A percentile compares a stretch with the other conserved stretches of the same genome.
These are phyloP conservation scores for Tuberolachnus salignus DNA, from an alignment of 2,888 invertebrate species.

Conservation along the genomic window DNA sequence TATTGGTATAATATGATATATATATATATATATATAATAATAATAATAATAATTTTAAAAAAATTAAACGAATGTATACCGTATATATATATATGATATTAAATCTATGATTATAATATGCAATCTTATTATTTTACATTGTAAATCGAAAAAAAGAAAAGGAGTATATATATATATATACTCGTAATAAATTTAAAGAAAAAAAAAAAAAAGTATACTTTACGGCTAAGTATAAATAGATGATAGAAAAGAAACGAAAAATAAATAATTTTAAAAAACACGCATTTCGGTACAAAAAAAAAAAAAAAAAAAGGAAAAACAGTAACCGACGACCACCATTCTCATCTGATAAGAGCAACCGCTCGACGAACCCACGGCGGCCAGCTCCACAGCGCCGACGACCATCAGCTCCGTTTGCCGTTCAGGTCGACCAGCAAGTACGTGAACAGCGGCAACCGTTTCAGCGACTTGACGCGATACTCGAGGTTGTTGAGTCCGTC, in stretches of 20 bases:
- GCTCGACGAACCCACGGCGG: constrained; percentile 18
- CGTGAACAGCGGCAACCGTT: constrained; percentile 78
- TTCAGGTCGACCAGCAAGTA: constrained; percentile 80
- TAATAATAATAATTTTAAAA: neutral
- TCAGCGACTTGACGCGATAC: constrained; percentile 74
- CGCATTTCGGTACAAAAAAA: too few relatives aligned
- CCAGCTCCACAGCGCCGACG: constrained; percentile 61
- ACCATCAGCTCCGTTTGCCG: constrained; percentile 73
- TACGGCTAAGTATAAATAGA: too few relatives aligned
- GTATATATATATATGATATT: neutral
- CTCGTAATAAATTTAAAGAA: neutral
- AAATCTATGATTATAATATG: neutral
- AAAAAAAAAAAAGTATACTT: neutral
- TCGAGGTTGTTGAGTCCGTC: constrained; percentile 87
- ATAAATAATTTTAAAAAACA: too few relatives aligned
- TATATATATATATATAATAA: too few relatives aligned
- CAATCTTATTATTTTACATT: constrained; percentile 4
- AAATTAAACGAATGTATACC: neutral
- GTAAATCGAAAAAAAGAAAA: constrained; percentile 29
- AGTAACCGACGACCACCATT: neutral
- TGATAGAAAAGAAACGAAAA: too few relatives aligned
- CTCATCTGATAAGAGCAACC: neutral
- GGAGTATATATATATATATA: too few relatives aligned
- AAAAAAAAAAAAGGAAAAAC: too few relatives aligned
- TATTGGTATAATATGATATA: constrained; percentile 6